Percentiles rank a stretch among this genome's conserved stretches.
phyloP scores from a whole-genome alignment of 1,140 invertebrate genomes.

The Scaptomyza hsui region DNA sequence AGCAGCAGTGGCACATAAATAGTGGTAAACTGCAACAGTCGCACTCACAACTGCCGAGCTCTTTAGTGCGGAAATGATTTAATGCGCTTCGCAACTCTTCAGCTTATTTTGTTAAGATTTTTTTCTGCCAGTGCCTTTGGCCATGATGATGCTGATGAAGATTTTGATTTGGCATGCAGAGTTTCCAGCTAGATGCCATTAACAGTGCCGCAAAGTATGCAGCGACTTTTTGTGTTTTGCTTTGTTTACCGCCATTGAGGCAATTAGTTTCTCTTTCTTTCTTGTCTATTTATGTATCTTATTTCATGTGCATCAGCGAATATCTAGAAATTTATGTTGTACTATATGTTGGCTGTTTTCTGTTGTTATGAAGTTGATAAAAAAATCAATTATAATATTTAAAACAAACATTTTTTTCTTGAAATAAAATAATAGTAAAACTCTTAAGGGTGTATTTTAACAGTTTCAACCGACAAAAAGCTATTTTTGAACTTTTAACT shows the following conservation, averaged over 20 bases:
- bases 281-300: too few relatives aligned
- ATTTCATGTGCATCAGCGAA: too few relatives aligned
- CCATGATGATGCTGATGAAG: constrained; percentile 44
- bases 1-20: constrained; percentile 54
- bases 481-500: too few relatives aligned
- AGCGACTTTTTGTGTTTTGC: constrained; percentile 34
- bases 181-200: constrained; percentile 30
- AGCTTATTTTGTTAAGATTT: constrained; percentile 81
- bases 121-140: constrained; percentile 19
- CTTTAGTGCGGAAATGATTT: constrained; percentile 80
- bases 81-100: constrained; percentile 77
- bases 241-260: constrained; percentile 62
- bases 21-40: constrained; percentile 71
- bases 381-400: too few relatives aligned
- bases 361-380: constrained; percentile 34
- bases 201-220: constrained; percentile 58
- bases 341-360: constrained; percentile 11
- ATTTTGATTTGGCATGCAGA: constrained; percentile 64
- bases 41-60: constrained; percentile 50
- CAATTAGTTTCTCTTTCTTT: constrained; percentile 71
- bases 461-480: too few relatives aligned
- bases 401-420: too few relatives aligned
- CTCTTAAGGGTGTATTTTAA: too few relatives aligned
- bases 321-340: constrained; percentile 29
- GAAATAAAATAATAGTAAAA: too few relatives aligned